Evolutionary conservation across 1,140 invertebrate species (phyloP).

Genomic region (Bombyx mandarina): DNA sequence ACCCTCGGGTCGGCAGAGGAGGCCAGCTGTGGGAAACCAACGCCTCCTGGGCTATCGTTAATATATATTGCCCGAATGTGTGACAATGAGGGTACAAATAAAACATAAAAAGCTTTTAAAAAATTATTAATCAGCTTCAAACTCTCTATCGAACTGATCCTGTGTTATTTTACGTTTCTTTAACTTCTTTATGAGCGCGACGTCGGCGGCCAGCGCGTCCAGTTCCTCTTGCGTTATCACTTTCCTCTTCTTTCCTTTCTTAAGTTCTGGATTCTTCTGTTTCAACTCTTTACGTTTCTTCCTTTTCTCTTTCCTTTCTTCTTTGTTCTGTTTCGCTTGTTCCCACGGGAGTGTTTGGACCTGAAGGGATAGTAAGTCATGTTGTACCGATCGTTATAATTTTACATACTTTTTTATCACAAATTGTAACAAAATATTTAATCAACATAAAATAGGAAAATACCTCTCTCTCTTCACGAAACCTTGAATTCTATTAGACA

Average conservation of each 20-base stretch:
- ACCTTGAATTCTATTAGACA: too few relatives aligned
- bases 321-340: slow-evolving; percentile 81
- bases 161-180: slow-evolving; percentile 86
- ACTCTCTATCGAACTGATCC: slow-evolving; percentile 74
- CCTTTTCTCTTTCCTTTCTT: slow-evolving; percentile 75
- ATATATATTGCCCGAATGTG: neutral
- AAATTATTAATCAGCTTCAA: slow-evolving; percentile 57
- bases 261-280: slow-evolving; percentile 58
- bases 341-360: slow-evolving; percentile 85
- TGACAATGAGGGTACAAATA: neutral
- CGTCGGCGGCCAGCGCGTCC: slow-evolving; percentile 87
- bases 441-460: too few relatives aligned
- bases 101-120: neutral
- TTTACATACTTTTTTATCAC: too few relatives aligned
- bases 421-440: too few relatives aligned
- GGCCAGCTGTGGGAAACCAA: neutral
- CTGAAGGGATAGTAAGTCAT: slow-evolving; percentile 12
- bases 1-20: neutral
- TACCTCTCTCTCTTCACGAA: too few relatives aligned
- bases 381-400: too few relatives aligned
- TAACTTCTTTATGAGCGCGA: slow-evolving; percentile 88
- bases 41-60: neutral
- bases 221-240: slow-evolving; percentile 82
- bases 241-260: slow-evolving; percentile 67
- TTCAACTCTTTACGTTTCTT: slow-evolving; percentile 68